Evolutionary conservation across 2,888 invertebrate species (phyloP), one percentile per base, ranked within the genome.

Genomic region (Nemotelus pantherinus): DNA sequence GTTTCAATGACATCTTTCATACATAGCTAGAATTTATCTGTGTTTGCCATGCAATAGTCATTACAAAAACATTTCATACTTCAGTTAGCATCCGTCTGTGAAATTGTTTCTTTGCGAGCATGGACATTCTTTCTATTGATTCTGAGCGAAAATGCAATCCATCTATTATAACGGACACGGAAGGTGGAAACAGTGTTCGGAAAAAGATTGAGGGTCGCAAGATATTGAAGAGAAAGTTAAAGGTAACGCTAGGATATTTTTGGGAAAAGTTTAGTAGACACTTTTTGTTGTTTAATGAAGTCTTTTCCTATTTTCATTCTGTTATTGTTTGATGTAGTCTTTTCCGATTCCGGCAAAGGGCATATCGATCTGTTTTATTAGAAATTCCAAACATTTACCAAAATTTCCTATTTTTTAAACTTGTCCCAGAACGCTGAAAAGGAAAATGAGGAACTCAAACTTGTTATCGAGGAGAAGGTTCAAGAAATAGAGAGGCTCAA

Each of bases 401-500:
- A 25, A 1, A 25, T 1, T 25, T 25, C 1, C 25, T 50, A 1
- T 1, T 50, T 50, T 50, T 7, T 7, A 10, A 50, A 50, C 7
- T n/a, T 58, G 5, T 57, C 60, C 7, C 39, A 72, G 72, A 72
- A 10, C 45, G 80, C 82, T 6, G 84, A 84, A 63, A 80, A 83
- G 60, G 81, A 84, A 67, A 85, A 86, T 58, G 81, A 82, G 60
- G 77, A 82, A 0, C 79, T 86, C 9, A 80, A 83, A 41, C 81
- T 84, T 68, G n/a, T 83, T 4, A 83, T 86, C 0, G 77, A 71
- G 1, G 81, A 82, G 5, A 86, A 86, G 76, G 84, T 85, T 67
- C 76, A 77, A 6, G 86, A 87, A 80, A 85, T 86, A 39, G 71
- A 72, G 0, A 83, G 84, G 1, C 81, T 87, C 0, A 85, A 84